Conservation (phyloP, 2,797 vertebrate species). For the Heterohyrax brucei region DNA sequence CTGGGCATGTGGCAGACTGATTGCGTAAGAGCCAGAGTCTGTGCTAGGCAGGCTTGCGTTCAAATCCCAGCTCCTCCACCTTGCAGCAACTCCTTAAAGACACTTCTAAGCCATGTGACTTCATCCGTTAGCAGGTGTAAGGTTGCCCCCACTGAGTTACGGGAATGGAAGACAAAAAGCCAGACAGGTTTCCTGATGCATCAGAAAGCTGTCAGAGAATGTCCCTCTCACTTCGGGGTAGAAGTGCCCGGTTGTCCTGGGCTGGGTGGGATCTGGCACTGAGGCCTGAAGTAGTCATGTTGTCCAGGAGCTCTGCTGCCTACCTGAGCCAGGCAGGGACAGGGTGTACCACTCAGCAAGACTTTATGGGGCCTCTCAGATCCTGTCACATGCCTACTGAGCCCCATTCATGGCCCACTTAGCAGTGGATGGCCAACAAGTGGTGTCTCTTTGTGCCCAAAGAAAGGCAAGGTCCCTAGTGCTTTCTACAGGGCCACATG, state of each 20-base stretch:
- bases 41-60: rapidly evolving
- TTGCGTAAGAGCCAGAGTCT: background rate
- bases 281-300: rapidly evolving
- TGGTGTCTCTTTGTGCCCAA: background rate
- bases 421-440: rapidly evolving
- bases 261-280: background rate
- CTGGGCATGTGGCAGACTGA: rapidly evolving
- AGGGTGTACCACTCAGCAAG: rapidly evolving
- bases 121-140: rapidly evolving
- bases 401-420: rapidly evolving
- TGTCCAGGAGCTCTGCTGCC: background rate
- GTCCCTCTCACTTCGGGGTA: too few species aligned
- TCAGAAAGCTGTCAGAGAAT: background rate
- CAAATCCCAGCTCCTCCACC: rapidly evolving
- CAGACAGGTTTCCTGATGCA: background rate
- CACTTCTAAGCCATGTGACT: background rate
- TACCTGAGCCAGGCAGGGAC: background rate
- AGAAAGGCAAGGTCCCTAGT: background rate
- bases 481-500: background rate
- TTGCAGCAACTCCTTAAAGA: too few species aligned
- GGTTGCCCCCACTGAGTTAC: rapidly evolving
- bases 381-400: background rate
- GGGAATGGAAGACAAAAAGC: background rate
- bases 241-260: background rate
- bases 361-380: background rate